phyloP scores from a whole-genome alignment of 53 echinoderm and acorn worm species.

The Paracentrotus lividus region DNA sequence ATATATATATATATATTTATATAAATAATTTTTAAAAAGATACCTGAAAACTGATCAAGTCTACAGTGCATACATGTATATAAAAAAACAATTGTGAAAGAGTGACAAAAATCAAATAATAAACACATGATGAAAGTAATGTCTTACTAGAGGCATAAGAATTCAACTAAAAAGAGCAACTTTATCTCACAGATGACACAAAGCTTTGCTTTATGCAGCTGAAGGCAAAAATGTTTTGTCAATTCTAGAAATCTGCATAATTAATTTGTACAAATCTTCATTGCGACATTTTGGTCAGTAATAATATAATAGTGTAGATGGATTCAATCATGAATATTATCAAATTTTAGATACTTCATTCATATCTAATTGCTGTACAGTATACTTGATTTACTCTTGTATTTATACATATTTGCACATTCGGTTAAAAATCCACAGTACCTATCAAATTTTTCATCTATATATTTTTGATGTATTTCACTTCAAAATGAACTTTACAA shows the following conservation, averaged over 20 bases:
- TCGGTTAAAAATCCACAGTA: conserved; percentile 44
- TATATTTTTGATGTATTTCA: conserved; percentile 16
- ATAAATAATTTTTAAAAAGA: conserved; percentile 46
- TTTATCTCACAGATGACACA: neutral
- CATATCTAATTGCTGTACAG: conserved; percentile 26
- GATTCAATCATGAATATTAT: conserved; percentile 41
- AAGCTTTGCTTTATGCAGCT: conserved; percentile 39
- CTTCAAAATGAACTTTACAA: neutral
- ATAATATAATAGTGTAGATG: neutral
- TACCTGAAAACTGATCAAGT: conserved; percentile 12
- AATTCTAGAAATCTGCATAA: conserved; percentile 48
- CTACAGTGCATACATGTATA: neutral
- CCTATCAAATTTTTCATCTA: neutral
- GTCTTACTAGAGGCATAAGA: conserved; percentile 20
- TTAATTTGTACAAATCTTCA: conserved; percentile 55
- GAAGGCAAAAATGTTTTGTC: conserved; percentile 56
- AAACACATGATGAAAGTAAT: neutral
- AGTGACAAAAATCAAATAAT: neutral
- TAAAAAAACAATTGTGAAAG: conserved; percentile 9
- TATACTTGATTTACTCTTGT: conserved; percentile 3
- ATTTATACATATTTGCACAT: conserved; percentile 61
- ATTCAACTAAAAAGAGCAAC: conserved; percentile 23
- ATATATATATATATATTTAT: conserved; percentile 29
- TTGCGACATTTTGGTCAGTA: conserved; percentile 38
- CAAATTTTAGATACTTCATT: conserved; percentile 44